Evolutionary conservation across 1,140 invertebrate species (phyloP).

Genomic region (Cydia pomonella): DNA sequence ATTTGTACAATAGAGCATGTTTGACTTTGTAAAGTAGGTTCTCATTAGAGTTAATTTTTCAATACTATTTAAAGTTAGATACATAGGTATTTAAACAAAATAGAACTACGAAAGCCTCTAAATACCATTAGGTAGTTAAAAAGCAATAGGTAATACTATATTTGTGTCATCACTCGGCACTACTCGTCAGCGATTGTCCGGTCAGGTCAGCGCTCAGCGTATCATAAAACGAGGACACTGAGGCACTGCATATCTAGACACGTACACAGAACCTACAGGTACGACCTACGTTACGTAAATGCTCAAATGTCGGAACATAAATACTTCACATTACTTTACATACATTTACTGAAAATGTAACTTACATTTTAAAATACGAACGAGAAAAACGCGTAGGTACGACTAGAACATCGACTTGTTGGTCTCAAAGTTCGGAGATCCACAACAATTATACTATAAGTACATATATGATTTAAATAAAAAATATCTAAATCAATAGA

Average conservation of each 20-base stretch:
- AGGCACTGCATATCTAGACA: slow-evolving; percentile 10
- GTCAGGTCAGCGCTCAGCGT: slow-evolving; percentile 15
- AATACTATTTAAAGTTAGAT: not conserved
- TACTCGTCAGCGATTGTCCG: not conserved
- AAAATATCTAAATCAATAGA: slow-evolving; percentile 27
- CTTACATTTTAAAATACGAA: not conserved
- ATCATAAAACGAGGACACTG: slow-evolving; percentile 17
- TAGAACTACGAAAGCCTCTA: not conserved
- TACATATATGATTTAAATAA: slow-evolving; percentile 15
- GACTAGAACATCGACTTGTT: slow-evolving; percentile 28
- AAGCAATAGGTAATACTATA: not conserved
- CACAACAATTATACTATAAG: slow-evolving; percentile 24
- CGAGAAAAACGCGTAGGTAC: slow-evolving; percentile 31
- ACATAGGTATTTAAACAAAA: not conserved
- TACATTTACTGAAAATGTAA: not conserved
- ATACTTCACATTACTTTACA: slow-evolving; percentile 13
- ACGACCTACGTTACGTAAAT: not conserved
- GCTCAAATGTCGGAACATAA: not conserved
- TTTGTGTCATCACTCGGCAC: not conserved
- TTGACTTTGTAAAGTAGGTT: too few relatives aligned
- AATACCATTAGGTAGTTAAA: not conserved
- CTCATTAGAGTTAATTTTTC: too few relatives aligned
- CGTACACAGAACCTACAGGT: slow-evolving; percentile 11
- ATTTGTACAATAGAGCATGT: not conserved
- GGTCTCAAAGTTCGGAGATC: slow-evolving; percentile 19